Evolutionary conservation across 2,888 invertebrate genomes (phyloP), one percentile per base, ranked within the genome.

Genomic region (Calameuta pallipes): DNA sequence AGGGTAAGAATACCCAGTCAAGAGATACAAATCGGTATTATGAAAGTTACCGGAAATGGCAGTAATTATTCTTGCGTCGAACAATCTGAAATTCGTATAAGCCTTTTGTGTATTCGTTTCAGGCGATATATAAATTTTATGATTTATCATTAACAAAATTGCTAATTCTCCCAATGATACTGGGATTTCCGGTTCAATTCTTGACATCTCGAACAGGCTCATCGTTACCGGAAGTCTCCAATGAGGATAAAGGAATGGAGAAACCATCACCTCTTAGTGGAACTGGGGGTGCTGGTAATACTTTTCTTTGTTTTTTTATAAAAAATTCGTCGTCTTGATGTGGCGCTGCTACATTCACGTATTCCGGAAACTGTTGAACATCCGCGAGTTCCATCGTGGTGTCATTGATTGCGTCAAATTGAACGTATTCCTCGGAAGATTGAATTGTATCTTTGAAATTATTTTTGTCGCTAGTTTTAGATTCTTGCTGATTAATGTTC

Each of bases 271-370:
- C 86, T 80, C 90, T 84, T 12, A 90, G 90, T 13, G 91, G 90
- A 35, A 89, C 88, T 11, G 91, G 91, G 3, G 91, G 90, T 0
- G 86, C 89, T 9, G 88, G 86, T 73, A 82, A 76, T 79, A 87
- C 88, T 79, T 90, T 90, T 34, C 84, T 83, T 82, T 78, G 80
- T 82, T n/a, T 82, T 86, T 31, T 75, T 31, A 76, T 31, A 81
- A 30, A 33, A 6, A 11, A 11, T 9, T 30, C 69, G 56, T 82
- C 80, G 77, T 82, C 79, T 31, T 84, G 78, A 79, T 78, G 1
- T 6, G 68, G 36, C 35, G 85, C 83, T 12, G 80, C 83, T 12
- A 88, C 81, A 78, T 91, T 91, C 85, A 90, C 89, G 74, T 91
- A 91, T 68, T 91, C 90, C 31, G 88, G 90, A 35, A 89, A 37